Evolutionary conservation across 35 echinoderm and acorn worm genomes (phyloP).

Genomic region (Antedon bifida): DNA sequence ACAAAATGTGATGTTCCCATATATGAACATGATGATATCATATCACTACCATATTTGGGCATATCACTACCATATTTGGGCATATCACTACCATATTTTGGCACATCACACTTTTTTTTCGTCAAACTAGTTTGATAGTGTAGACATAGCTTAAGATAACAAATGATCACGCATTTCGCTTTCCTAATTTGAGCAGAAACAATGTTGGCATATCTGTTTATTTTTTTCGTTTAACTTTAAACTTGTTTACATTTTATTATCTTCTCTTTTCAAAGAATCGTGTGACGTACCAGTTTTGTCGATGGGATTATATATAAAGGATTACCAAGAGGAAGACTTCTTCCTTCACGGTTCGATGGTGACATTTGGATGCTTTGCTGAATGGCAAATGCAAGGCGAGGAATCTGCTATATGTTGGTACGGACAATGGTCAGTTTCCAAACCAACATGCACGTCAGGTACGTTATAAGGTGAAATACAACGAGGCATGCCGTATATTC

Average conservation of each 20-base stretch:
- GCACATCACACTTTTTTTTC: no score
- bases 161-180: no score
- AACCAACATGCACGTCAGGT: conserved; percentile 50
- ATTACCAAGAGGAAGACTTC: not conserved
- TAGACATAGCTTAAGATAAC: no score
- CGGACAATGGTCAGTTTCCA: conserved; percentile 35
- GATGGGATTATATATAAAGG: conserved; percentile 3
- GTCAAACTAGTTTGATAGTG: no score
- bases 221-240: not conserved
- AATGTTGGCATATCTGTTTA: no score
- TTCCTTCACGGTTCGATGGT: conserved; percentile 23
- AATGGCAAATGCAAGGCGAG: conserved; percentile 1
- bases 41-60: no score
- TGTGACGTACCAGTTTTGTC: conserved; percentile 9
- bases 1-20: no score
- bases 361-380: conserved; percentile 13
- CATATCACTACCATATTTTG: no score
- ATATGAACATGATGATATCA: no score
- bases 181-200: no score
- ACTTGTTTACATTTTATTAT: not conserved
- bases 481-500: not conserved
- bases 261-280: conserved; percentile 4
- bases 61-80: no score
- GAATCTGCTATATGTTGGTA: conserved; percentile 33
- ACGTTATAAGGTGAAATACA: not conserved